These are phyloP conservation scores for Drosophila pseudoananassae DNA, from an alignment of 1,140 invertebrate genomes.

Conservation along the genomic window DNA sequence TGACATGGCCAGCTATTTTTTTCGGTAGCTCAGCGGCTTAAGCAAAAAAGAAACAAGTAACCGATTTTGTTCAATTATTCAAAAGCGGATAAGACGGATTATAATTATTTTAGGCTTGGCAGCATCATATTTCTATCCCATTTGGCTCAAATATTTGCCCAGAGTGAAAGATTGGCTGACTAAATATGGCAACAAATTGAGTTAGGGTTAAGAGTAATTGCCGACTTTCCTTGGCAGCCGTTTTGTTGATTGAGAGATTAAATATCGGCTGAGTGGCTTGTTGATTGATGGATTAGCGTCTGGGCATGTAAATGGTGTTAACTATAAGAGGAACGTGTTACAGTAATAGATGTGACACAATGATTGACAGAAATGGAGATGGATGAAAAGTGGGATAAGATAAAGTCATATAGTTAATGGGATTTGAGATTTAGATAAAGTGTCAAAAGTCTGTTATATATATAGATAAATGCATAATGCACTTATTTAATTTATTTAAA, in stretches of 20 bases:
- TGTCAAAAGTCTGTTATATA: neutral
- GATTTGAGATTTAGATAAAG: no score
- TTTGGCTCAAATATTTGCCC: conserved; percentile 55
- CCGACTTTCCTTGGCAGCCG: conserved; percentile 5
- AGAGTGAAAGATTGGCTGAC: conserved; percentile 54
- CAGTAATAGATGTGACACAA: neutral
- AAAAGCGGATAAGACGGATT: conserved; percentile 32
- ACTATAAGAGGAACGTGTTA: neutral
- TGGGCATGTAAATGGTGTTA: neutral
- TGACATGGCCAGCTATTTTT: conserved; percentile 36
- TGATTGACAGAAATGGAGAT: neutral
- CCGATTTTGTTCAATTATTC: conserved; percentile 44
- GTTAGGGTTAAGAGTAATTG: conserved; percentile 16
- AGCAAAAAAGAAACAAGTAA: conserved; percentile 22
- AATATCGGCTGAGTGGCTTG: conserved; percentile 13
- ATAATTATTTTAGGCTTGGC: conserved; percentile 28
- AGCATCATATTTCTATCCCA: conserved; percentile 30
- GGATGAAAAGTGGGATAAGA: neutral
- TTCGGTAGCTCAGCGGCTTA: conserved; percentile 52
- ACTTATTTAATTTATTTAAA: no score
- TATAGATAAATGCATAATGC: no score
- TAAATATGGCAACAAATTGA: conserved; percentile 21
- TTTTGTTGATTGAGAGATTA: conserved; percentile 47
- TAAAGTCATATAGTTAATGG: no score
- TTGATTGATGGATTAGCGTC: conserved; percentile 40